These are phyloP conservation scores for Cotesia congregata DNA, from an alignment of 2,888 invertebrate genomes.

Conservation along the genomic window DNA sequence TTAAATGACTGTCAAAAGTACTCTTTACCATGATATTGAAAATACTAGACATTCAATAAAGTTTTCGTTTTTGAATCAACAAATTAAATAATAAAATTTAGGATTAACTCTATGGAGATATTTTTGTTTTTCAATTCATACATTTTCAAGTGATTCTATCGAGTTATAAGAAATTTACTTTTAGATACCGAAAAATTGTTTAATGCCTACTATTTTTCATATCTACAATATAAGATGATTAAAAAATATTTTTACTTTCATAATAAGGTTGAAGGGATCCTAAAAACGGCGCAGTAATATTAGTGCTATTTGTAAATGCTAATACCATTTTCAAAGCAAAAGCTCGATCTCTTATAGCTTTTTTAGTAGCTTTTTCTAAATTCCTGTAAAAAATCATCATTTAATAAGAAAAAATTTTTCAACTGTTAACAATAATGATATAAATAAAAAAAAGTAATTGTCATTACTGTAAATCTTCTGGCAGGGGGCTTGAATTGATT, in stretches of 20 bases:
- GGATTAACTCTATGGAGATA: no score
- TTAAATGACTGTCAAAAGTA: no score
- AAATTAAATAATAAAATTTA: no score
- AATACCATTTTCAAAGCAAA: slow-evolving; percentile 50
- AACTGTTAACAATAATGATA: neutral
- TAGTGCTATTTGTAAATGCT: slow-evolving; percentile 39
- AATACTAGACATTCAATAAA: no score
- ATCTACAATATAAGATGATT: neutral
- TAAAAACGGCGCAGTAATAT: slow-evolving; percentile 12
- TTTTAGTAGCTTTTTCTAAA: slow-evolving; percentile 47
- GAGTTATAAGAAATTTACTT: no score
- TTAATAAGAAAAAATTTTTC: neutral
- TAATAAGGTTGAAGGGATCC: slow-evolving; percentile 40
- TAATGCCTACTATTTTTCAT: no score
- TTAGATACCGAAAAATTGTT: no score
- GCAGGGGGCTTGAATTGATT: slow-evolving; percentile 14
- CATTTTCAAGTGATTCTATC: no score
- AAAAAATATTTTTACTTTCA: slow-evolving; percentile 38
- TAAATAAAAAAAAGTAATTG: neutral
- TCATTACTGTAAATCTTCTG: slow-evolving; percentile 44
- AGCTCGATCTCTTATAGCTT: slow-evolving; percentile 50
- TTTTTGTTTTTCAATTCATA: no score
- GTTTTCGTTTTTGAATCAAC: no score
- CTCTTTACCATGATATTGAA: no score
- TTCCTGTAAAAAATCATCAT: neutral